Evolutionary conservation across 2,888 invertebrate species (phyloP).

Genomic region (Bruchidius siliquastri): DNA sequence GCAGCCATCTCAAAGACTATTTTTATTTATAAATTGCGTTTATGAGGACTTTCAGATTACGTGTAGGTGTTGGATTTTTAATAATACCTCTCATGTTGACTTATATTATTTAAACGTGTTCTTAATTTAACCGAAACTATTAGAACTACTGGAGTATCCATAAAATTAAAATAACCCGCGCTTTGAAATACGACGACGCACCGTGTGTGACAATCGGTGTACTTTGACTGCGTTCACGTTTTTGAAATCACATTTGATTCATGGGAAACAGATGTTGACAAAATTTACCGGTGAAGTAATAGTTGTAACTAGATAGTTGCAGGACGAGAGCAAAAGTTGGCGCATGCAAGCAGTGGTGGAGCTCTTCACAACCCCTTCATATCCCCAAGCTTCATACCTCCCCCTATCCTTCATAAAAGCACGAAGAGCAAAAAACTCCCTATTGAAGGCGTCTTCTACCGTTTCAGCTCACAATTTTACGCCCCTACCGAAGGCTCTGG

Average conservation of each 20-base stretch:
- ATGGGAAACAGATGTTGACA: not conserved
- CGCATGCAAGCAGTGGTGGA: no score
- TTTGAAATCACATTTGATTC: not conserved
- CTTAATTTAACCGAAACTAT: not conserved
- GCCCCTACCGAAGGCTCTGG: no score
- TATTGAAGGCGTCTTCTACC: no score
- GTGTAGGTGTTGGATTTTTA: constrained; percentile 27
- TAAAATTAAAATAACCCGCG: not conserved
- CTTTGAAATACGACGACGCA: not conserved
- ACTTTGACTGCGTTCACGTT: not conserved
- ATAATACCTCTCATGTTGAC: constrained; percentile 13
- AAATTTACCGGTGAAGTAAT: not conserved
- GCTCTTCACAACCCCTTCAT: no score
- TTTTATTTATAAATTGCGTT: constrained; percentile 28
- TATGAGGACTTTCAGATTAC: constrained; percentile 24
- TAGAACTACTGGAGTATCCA: not conserved
- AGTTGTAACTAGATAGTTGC: not conserved
- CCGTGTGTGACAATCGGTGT: not conserved
- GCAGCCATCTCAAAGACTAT: constrained; percentile 26
- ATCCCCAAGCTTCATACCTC: no score
- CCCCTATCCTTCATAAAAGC: no score
- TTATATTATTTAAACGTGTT: constrained; percentile 12
- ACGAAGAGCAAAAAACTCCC: no score
- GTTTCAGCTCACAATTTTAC: no score
- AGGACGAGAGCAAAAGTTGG: no score